Base-by-base conservation (phyloP, 2,797 vertebrate species). In the Acipenser oxyrinchus region DNA sequence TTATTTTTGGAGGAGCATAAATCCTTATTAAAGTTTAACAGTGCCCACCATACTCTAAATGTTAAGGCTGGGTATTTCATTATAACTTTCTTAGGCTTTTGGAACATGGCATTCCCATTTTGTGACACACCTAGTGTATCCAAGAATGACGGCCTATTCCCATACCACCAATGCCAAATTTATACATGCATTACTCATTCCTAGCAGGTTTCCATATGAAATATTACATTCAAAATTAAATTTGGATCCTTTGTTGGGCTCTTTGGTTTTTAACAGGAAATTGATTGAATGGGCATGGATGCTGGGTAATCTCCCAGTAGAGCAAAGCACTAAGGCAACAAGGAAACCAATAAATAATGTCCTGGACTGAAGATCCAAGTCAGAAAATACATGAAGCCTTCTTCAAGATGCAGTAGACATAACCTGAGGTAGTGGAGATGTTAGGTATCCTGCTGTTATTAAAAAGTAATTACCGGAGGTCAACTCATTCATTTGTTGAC, bases 251-350 rank as follows among this genome's bases (percentile, higher is more conserved):
- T 9, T 53, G 37, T 49, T 49, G 13, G n/a, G 13, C 13, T 65
- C 62, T n/a, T 62, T 62, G 12, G 53, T 67, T 49, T 13, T 6
- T 15, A 61, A 49, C 48, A 13, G 50, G 59, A 61, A 59, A 18
- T 23, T 10, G 9, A 58, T 58, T 50, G 12, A 58, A 58, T 8
- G 49, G 49, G 12, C 23, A 18, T 6, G 8, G 8, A 49, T 58
- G 13, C 58, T 7, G 49, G 57, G 48, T 58, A 4, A 37, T 37
- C 37, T 70, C 64, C 64, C 65, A 51, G 48, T 6, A 23, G 69
- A 63, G 65, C 15, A 11, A 15, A 13, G 23, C 6, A 51, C 10
- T 13, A 12, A 48, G 69, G 37, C 65, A 48, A 53, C 60, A 51
- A 64, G 62, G 23, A 8, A 6, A 9, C 23, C 11, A 65, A 48